Conservation (phyloP, 1,140 invertebrate genomes). For the Micrasema longulum region DNA sequence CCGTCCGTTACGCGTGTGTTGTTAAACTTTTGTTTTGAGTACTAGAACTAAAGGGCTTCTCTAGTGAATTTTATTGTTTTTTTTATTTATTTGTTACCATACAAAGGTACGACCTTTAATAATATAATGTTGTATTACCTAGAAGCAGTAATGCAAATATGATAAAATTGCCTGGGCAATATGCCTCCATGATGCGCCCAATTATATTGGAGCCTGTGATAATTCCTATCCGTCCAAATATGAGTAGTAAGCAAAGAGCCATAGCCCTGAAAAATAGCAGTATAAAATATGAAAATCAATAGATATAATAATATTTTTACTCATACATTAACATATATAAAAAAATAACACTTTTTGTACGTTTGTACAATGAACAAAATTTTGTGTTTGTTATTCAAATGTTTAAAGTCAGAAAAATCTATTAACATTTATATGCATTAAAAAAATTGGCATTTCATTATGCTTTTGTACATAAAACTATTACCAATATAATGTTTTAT, state of each 20-base stretch:
- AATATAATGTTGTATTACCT: conserved; percentile 32
- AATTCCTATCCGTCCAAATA: conserved; percentile 63
- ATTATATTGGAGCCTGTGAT: conserved; percentile 60
- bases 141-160: conserved; percentile 40
- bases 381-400: not conserved
- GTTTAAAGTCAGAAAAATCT: too few species aligned
- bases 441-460: not conserved
- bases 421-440: too few species aligned
- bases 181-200: conserved; percentile 58
- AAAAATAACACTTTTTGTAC: not conserved
- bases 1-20: too few species aligned
- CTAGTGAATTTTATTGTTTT: too few species aligned
- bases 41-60: too few species aligned
- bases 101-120: too few species aligned
- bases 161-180: conserved; percentile 59
- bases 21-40: too few species aligned
- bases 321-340: not conserved
- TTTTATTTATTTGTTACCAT: too few species aligned
- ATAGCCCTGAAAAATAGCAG: conserved; percentile 58
- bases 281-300: not conserved
- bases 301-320: not conserved
- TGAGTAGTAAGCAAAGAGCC: conserved; percentile 65
- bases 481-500: not conserved
- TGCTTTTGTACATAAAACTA: not conserved
- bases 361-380: not conserved